These are phyloP conservation scores for Stegodyphus dumicola DNA, from an alignment of 1,140 invertebrate genomes.

Conservation along the genomic window DNA sequence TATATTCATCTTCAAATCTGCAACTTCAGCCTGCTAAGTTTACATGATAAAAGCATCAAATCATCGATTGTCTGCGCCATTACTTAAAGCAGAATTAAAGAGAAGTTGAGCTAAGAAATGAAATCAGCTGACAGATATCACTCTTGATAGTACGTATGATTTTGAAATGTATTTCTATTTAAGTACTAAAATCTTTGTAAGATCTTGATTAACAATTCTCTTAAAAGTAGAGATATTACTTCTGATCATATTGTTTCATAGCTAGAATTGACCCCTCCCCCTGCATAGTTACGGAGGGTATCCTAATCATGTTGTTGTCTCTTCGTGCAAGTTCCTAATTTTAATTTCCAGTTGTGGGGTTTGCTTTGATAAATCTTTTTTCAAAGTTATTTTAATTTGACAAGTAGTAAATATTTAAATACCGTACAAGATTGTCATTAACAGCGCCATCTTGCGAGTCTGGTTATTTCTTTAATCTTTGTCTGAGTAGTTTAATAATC, in stretches of 20 bases:
- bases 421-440: background rate
- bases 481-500: background rate
- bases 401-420: background rate
- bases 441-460: constrained; percentile 49
- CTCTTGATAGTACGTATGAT: constrained; percentile 10
- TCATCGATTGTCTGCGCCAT: constrained; percentile 50
- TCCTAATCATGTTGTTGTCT: background rate
- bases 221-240: background rate
- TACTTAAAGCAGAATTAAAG: background rate
- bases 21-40: background rate
- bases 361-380: too few species aligned
- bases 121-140: constrained; percentile 1
- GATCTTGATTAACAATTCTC: background rate
- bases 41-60: background rate
- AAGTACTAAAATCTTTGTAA: too few species aligned
- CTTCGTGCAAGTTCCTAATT: background rate
- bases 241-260: background rate
- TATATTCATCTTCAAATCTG: background rate
- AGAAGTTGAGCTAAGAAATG: constrained; percentile 7
- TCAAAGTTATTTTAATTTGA: background rate
- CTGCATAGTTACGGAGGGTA: background rate
- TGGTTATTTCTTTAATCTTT: background rate
- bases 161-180: background rate
- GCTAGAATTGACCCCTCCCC: constrained; percentile 41
- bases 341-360: background rate